Percentiles rank a stretch among this genome's conserved stretches.
These are phyloP conservation scores for Holacanthus passer DNA, from an alignment of 2,113 vertebrate genomes.

Conservation along the genomic window DNA sequence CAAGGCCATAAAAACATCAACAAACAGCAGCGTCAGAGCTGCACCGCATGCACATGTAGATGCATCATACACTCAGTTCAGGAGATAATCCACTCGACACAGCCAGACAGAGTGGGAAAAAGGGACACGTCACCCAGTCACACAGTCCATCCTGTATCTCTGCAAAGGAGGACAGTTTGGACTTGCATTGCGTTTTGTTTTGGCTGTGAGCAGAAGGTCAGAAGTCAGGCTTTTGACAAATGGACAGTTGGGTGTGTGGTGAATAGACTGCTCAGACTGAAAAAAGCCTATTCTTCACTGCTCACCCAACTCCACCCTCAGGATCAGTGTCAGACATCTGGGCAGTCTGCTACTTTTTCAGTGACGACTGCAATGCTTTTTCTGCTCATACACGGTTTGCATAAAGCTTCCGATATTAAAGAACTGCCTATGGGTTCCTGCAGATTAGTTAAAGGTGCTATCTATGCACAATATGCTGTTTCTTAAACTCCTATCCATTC, in stretches of 20 bases:
- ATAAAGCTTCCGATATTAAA: background rate
- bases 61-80: background rate
- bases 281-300: background rate
- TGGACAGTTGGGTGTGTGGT: slow-evolving; percentile 7
- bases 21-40: background rate
- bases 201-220: slow-evolving; percentile 33
- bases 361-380: background rate
- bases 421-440: background rate
- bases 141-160: background rate
- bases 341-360: background rate
- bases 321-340: slow-evolving; percentile 15
- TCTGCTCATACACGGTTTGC: background rate
- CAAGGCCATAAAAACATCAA: background rate
- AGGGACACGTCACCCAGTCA: background rate
- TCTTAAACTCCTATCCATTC: background rate
- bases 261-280: slow-evolving; percentile 1
- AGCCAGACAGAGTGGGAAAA: background rate
- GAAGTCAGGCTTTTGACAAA: slow-evolving; percentile 34
- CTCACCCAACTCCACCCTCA: background rate
- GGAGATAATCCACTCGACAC: slow-evolving; percentile 15
- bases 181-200: slow-evolving; percentile 15
- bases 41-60: background rate
- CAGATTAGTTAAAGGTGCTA: background rate
- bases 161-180: slow-evolving; percentile 16
- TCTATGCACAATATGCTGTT: background rate